phyloP scores from a whole-genome alignment of 2,888 invertebrate species.

The Scaptomyza cyrtandrae region DNA sequence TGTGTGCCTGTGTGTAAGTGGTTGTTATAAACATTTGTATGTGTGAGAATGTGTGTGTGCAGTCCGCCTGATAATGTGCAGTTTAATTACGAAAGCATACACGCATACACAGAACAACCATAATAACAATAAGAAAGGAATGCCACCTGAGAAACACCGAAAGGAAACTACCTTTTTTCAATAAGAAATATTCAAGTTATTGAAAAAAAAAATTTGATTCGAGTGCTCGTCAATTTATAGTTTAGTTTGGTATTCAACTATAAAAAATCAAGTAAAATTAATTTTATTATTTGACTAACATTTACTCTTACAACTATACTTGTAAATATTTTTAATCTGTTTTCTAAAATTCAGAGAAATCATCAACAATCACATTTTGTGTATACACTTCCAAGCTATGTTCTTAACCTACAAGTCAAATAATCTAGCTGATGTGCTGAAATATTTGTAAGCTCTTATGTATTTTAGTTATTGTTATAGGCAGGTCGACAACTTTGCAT shows the following conservation, averaged over 20 bases:
- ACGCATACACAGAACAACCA: slow-evolving; percentile 62
- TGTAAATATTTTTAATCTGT: too few relatives aligned
- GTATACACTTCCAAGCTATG: too few relatives aligned
- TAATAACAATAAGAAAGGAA: slow-evolving; percentile 41
- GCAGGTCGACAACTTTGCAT: slow-evolving; percentile 53
- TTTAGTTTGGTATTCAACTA: too few relatives aligned
- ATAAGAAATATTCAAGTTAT: too few relatives aligned
- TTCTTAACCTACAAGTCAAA: neutral
- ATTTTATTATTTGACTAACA: too few relatives aligned
- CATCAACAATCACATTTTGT: too few relatives aligned
- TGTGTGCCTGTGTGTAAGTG: slow-evolving; percentile 16
- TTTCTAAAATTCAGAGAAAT: too few relatives aligned
- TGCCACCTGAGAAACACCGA: slow-evolving; percentile 6
- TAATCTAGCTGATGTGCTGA: slow-evolving; percentile 14
- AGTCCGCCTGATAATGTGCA: slow-evolving; percentile 68
- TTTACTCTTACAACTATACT: too few relatives aligned
- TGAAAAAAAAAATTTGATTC: too few relatives aligned
- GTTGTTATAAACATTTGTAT: slow-evolving; percentile 10
- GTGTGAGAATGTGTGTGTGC: slow-evolving; percentile 18
- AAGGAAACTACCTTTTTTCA: slow-evolving; percentile 30
- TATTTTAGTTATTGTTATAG: slow-evolving; percentile 19
- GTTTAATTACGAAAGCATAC: slow-evolving; percentile 71
- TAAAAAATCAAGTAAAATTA: too few relatives aligned
- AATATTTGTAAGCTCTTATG: neutral
- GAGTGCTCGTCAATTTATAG: too few relatives aligned